A percentile compares a stretch with the other conserved stretches of the same genome.
These are phyloP conservation scores for Peromyscus eremicus DNA, from an alignment of 2,797 vertebrate species.

Conservation along the genomic window DNA sequence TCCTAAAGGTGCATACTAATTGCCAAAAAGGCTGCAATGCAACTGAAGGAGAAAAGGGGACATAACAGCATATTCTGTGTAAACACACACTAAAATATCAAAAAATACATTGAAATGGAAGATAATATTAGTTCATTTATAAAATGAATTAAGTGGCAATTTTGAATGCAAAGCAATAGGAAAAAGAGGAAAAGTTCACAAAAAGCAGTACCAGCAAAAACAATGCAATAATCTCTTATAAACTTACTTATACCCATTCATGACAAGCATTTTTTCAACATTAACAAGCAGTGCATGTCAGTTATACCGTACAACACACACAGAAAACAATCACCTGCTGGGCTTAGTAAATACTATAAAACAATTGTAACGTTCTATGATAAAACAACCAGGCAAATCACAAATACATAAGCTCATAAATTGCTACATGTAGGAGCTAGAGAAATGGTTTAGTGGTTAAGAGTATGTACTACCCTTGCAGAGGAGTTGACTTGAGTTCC, in stretches of 20 bases:
- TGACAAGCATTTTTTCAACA: background rate
- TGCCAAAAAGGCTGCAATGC: background rate
- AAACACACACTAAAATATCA: background rate
- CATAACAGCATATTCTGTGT: background rate
- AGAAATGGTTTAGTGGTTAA: background rate
- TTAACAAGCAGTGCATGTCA: background rate
- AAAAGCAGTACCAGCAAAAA: background rate
- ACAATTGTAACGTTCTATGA: background rate
- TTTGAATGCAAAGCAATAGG: background rate
- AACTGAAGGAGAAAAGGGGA: background rate
- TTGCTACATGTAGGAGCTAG: background rate
- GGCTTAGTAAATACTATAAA: background rate
- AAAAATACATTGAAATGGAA: background rate
- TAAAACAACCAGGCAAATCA: background rate
- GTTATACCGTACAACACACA: background rate
- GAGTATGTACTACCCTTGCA: background rate
- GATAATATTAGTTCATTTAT: background rate
- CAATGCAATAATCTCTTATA: background rate
- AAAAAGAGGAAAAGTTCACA: background rate
- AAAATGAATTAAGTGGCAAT: background rate
- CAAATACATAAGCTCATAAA: background rate
- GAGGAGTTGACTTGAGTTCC: background rate
- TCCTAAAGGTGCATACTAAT: background rate
- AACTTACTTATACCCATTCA: background rate
- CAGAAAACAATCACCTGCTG: background rate